phyloP scores from a whole-genome alignment of 2,797 vertebrate genomes.

The Myoxocephalus aenaeus region DNA sequence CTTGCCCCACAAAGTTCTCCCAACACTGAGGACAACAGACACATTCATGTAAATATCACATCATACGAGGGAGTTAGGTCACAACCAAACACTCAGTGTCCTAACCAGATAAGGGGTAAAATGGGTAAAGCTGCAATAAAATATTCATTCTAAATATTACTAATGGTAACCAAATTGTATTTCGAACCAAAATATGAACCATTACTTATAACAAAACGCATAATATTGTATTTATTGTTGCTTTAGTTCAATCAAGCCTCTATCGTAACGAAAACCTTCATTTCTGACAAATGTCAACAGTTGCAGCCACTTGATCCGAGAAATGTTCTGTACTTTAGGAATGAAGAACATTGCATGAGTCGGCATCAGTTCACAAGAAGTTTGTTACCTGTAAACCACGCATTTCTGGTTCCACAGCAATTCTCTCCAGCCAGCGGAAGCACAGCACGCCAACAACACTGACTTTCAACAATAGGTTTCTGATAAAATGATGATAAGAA shows the following conservation, averaged over 20 bases:
- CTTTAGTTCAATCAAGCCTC: not conserved
- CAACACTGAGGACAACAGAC: slow-evolving; percentile 84
- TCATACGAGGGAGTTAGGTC: not conserved
- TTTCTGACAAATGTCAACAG: too few species aligned
- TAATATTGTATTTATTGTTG: not conserved
- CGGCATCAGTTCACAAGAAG: not conserved
- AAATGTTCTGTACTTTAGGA: not conserved
- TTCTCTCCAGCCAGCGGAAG: slow-evolving; percentile 86
- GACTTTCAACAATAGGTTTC: slow-evolving; percentile 89
- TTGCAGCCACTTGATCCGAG: not conserved
- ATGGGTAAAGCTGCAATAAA: not conserved
- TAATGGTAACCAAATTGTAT: too few species aligned
- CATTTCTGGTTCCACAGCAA: slow-evolving; percentile 35
- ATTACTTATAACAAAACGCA: not conserved
- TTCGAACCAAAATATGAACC: too few species aligned
- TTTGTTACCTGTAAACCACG: slow-evolving; percentile 41
- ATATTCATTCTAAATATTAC: too few species aligned
- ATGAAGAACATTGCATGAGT: not conserved
- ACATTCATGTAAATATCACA: not conserved
- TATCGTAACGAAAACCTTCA: too few species aligned
- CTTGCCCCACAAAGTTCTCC: slow-evolving; percentile 92
- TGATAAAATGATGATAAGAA: slow-evolving; percentile 49
- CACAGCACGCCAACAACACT: slow-evolving; percentile 84
- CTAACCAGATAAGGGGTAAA: not conserved
- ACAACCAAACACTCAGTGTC: not conserved